These are phyloP conservation scores for Piezodorus guildinii DNA, from an alignment of 1,140 invertebrate species.

Conservation along the genomic window DNA sequence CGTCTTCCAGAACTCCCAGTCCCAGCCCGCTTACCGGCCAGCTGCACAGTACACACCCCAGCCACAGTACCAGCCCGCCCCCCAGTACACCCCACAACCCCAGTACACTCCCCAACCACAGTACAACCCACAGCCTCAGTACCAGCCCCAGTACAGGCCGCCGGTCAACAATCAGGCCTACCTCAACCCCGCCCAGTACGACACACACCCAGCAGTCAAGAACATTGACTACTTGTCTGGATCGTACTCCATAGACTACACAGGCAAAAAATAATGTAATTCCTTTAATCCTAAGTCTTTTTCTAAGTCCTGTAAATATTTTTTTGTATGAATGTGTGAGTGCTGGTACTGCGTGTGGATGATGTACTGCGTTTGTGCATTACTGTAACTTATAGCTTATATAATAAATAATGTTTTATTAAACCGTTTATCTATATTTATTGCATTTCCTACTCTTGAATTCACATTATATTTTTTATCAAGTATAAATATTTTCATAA, in stretches of 20 bases:
- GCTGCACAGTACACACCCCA: constrained; percentile 23
- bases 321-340: neutral
- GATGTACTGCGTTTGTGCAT: neutral
- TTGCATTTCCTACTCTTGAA: too few relatives aligned
- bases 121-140: constrained; percentile 30
- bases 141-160: constrained; percentile 32
- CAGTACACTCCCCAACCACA: constrained; percentile 29
- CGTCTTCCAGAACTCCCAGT: constrained; percentile 13
- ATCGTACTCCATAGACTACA: constrained; percentile 57
- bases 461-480: too few relatives aligned
- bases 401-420: constrained; percentile 4
- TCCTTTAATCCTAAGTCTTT: neutral
- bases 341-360: neutral
- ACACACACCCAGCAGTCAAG: constrained; percentile 44
- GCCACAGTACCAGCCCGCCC: constrained; percentile 27
- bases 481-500: too few relatives aligned
- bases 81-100: constrained; percentile 27
- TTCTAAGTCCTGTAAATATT: constrained; percentile 12
- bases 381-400: constrained; percentile 6
- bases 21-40: constrained; percentile 2
- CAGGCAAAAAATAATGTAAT: neutral
- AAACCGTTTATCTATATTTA: neutral
- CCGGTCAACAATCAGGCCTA: constrained; percentile 29
- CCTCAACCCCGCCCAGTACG: constrained; percentile 32
- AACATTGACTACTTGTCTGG: constrained; percentile 53